phyloP scores from a whole-genome alignment of 2,113 vertebrate species.

The Otolemur garnettii region DNA sequence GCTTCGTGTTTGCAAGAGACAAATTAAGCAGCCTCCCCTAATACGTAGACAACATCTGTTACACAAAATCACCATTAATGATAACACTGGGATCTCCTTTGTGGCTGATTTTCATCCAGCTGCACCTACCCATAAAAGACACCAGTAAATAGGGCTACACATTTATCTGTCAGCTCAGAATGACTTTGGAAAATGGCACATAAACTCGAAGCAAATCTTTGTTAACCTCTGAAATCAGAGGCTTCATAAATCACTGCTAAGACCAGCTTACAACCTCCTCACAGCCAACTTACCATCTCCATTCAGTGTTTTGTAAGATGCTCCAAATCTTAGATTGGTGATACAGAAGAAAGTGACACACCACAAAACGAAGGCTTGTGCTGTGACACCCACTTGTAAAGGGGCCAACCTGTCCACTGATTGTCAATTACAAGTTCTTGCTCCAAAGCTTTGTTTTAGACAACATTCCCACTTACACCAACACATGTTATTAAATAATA shows the following conservation, averaged over 20 bases:
- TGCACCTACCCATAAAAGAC: slow-evolving; percentile 62
- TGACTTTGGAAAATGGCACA: slow-evolving; percentile 39
- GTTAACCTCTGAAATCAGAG: slow-evolving; percentile 61
- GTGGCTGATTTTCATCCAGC: slow-evolving; percentile 77
- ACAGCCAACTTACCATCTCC: background rate
- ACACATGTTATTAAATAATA: background rate
- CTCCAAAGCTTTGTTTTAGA: background rate
- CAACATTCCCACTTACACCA: background rate
- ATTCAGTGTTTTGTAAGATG: slow-evolving; percentile 32
- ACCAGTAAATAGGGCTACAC: background rate
- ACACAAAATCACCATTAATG: slow-evolving; percentile 67
- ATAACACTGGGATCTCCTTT: slow-evolving; percentile 58
- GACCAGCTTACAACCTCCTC: background rate
- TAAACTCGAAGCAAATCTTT: slow-evolving; percentile 34
- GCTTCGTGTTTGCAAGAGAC: slow-evolving; percentile 73
- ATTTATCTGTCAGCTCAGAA: slow-evolving; percentile 42
- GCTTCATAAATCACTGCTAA: slow-evolving; percentile 44
- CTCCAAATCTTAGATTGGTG: slow-evolving; percentile 34
- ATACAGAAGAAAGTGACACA: slow-evolving; percentile 9
- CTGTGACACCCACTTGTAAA: background rate
- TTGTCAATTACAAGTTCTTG: background rate
- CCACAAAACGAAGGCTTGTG: background rate
- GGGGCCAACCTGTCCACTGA: background rate
- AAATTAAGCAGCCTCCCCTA: slow-evolving; percentile 74
- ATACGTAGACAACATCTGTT: slow-evolving; percentile 79